phyloP scores from a whole-genome alignment of 2,797 vertebrate species.

The Vipera ursinii region DNA sequence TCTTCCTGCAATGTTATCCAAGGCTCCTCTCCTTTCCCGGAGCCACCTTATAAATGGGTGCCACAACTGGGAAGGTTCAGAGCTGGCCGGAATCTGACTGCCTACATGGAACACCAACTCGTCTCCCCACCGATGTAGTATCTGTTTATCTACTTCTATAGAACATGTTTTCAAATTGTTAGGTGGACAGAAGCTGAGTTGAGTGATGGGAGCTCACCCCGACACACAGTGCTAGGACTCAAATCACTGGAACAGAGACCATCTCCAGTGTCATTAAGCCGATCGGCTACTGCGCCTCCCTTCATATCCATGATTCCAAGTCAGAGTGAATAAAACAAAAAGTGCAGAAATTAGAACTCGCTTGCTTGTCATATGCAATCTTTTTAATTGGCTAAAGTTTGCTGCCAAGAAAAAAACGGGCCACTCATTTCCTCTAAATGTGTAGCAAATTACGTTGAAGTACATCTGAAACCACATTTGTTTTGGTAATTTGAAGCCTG shows the following conservation, averaged over 20 bases:
- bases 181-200: not conserved
- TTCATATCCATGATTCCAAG: not conserved
- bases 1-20: not conserved
- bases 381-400: not conserved
- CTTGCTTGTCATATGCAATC: not conserved
- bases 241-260: not conserved
- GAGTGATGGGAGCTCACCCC: not conserved
- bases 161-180: not conserved
- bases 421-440: not conserved
- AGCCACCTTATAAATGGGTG: not conserved
- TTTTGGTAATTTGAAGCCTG: not conserved
- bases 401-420: not conserved
- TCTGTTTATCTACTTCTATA: not conserved
- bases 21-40: not conserved
- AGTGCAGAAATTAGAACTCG: not conserved
- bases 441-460: not conserved
- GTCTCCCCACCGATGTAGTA: not conserved
- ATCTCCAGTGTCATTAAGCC: not conserved
- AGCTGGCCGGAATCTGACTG: not conserved
- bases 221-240: not conserved
- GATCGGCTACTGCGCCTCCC: not conserved
- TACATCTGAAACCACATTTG: not conserved
- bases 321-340: not conserved
- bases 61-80: not conserved
- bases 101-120: not conserved